Evolutionary conservation across 1,140 invertebrate species (phyloP).

Genomic region (Eriocheir sinensis): DNA sequence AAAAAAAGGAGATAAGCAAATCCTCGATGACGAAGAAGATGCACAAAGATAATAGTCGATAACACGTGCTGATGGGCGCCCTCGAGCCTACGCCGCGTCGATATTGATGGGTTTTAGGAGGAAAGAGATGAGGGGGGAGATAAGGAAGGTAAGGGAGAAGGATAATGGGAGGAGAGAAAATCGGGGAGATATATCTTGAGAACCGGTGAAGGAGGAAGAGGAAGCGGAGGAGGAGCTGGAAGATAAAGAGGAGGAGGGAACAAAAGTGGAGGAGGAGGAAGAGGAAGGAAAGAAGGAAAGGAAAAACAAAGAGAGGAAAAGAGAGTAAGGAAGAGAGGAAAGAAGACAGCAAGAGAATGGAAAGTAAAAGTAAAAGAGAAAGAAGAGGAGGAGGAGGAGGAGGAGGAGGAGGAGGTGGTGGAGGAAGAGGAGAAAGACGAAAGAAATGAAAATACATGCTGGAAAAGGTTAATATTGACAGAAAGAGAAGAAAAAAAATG

Average conservation of each 20-base stretch:
- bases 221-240: background rate
- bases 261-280: background rate
- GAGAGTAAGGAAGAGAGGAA: no score
- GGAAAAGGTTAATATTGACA: no score
- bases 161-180: background rate
- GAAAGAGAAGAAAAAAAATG: background rate
- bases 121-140: background rate
- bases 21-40: no score
- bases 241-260: background rate
- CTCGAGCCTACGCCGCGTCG: background rate
- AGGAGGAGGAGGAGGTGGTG: no score
- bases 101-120: background rate
- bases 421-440: no score
- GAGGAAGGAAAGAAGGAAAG: background rate
- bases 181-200: background rate
- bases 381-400: no score
- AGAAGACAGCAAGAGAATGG: no score
- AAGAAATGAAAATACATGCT: no score
- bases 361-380: no score
- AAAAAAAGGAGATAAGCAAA: no score
- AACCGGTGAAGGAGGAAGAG: background rate
- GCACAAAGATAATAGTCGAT: background rate
- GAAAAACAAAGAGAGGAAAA: no score
- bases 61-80: background rate
- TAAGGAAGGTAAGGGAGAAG: constrained; percentile 26